A percentile compares a stretch with the other conserved stretches of the same genome.
Conservation (phyloP, 2,888 invertebrate genomes). For the Cotesia congregata region DNA sequence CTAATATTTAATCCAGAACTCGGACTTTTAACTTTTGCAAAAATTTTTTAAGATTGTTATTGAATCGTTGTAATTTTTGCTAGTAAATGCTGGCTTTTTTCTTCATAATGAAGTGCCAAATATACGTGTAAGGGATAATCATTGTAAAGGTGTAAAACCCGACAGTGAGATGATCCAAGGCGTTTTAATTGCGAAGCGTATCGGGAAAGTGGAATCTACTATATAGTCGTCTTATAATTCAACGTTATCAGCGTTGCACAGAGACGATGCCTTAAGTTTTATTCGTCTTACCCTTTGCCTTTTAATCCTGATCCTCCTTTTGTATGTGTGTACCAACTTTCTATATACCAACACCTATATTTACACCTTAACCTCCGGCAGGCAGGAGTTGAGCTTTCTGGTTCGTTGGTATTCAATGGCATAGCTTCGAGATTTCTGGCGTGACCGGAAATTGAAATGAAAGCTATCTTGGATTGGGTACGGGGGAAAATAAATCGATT, state of each 20-base stretch:
- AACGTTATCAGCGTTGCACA: slow-evolving; percentile 41
- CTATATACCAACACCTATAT: background rate
- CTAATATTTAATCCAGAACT: too few relatives aligned
- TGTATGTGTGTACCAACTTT: background rate
- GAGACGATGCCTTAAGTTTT: background rate
- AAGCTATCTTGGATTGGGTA: slow-evolving; percentile 38
- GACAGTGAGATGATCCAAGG: background rate
- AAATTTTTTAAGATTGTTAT: too few relatives aligned
- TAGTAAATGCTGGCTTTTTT: too few relatives aligned
- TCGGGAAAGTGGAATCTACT: slow-evolving; percentile 36
- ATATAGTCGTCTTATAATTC: slow-evolving; percentile 44
- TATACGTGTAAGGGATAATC: background rate
- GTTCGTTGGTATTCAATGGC: slow-evolving; percentile 50
- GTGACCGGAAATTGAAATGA: slow-evolving; percentile 51
- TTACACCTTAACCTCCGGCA: background rate
- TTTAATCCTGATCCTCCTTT: slow-evolving; percentile 42
- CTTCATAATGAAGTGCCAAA: too few relatives aligned
- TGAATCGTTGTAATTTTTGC: too few relatives aligned
- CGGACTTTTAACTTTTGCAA: too few relatives aligned
- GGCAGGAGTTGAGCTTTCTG: slow-evolving; percentile 35
- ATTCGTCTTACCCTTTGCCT: slow-evolving; percentile 38
- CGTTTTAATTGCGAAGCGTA: slow-evolving; percentile 19
- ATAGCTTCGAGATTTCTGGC: slow-evolving; percentile 46
- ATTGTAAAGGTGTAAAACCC: background rate
- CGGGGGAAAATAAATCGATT: slow-evolving; percentile 44